Evolutionary conservation across 2,113 vertebrate species (phyloP).

Genomic region (Solea senegalensis): DNA sequence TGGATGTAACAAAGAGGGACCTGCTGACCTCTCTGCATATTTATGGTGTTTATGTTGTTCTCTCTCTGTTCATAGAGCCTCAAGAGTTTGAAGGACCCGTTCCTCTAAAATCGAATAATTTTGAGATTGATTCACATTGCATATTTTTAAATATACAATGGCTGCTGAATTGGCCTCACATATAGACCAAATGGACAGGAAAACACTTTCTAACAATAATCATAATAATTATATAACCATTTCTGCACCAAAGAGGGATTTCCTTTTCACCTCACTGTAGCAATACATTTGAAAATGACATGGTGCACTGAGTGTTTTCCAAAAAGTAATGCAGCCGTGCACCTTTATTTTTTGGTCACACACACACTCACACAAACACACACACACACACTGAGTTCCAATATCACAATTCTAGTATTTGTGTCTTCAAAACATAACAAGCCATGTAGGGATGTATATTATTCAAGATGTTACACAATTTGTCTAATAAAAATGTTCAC

Average conservation of each 20-base stretch:
- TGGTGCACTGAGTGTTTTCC: constrained; percentile 33
- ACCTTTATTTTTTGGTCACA: constrained; percentile 1
- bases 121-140: not conserved
- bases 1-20: constrained; percentile 56
- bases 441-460: not conserved
- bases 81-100: constrained; percentile 11
- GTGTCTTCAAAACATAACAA: constrained; percentile 18
- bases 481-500: constrained; percentile 7
- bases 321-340: constrained; percentile 32
- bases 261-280: constrained; percentile 28
- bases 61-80: constrained; percentile 16
- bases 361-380: not conserved
- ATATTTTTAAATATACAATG: not conserved
- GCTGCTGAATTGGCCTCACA: not conserved
- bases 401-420: not conserved
- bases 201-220: not conserved
- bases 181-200: not conserved
- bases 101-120: constrained; percentile 15
- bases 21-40: constrained; percentile 41
- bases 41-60: constrained; percentile 44
- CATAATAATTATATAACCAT: constrained; percentile 9
- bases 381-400: constrained; percentile 10
- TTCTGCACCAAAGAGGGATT: constrained; percentile 15
- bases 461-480: constrained; percentile 15
- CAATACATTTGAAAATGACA: constrained; percentile 33